These are phyloP conservation scores for Eleutherodactylus coqui DNA, from an alignment of 2,797 vertebrate genomes.

Conservation along the genomic window DNA sequence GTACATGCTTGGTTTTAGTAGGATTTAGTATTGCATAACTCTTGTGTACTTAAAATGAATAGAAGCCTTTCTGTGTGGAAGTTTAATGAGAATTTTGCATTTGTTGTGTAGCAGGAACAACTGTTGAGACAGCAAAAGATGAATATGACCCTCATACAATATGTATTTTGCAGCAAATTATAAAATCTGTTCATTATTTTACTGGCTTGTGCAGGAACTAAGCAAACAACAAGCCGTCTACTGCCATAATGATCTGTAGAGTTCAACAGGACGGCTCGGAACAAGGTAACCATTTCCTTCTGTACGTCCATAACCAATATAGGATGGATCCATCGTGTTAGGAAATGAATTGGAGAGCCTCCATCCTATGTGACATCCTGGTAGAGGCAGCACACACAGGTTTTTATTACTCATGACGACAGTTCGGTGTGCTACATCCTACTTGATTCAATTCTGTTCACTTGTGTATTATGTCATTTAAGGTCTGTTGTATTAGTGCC, in stretches of 20 bases:
- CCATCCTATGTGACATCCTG: no score
- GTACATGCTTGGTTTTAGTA: neutral
- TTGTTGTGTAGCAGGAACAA: neutral
- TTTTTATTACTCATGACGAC: no score
- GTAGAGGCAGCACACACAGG: no score
- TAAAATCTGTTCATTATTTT: constrained; percentile 1
- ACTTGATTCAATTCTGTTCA: no score
- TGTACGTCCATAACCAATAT: neutral
- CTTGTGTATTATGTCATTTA: no score
- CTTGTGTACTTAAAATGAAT: neutral
- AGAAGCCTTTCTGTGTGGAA: neutral
- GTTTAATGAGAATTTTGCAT: constrained; percentile 9
- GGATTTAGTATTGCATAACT: constrained; percentile 4
- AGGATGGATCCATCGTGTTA: no score
- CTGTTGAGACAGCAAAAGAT: neutral
- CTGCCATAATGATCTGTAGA: neutral
- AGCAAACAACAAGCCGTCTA: neutral
- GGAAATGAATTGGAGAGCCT: no score
- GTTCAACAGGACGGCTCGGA: neutral
- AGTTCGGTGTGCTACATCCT: no score
- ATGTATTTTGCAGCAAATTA: constrained; percentile 14
- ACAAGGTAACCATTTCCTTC: neutral
- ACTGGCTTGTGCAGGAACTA: neutral
- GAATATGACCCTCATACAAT: neutral
- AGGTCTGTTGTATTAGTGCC: no score